Base-by-base conservation (phyloP, 1,140 invertebrate species). In the Cepaea nemoralis region DNA sequence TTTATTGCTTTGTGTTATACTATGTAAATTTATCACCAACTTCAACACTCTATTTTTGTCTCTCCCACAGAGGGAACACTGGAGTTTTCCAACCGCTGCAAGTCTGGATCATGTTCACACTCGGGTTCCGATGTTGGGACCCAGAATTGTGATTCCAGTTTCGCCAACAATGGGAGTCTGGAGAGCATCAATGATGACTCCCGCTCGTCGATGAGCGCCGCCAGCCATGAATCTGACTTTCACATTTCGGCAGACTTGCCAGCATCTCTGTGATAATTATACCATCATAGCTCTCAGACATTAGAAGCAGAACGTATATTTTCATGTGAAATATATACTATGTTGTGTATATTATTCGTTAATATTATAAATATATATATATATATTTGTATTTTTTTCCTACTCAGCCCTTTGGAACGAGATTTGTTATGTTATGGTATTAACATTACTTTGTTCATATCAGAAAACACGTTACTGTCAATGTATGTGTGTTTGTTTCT, bases 11-110 rank as follows among this genome's bases (percentile, higher is more conserved):
- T 14, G 66, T 80, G 77, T 79, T n/a, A n/a, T n/a, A n/a, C n/a
- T n/a, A n/a, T n/a, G n/a, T n/a, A n/a, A n/a, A n/a, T n/a, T n/a
- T n/a, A n/a, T n/a, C n/a, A n/a, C n/a, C n/a, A n/a, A n/a, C n/a
- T n/a, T n/a, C n/a, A n/a, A n/a, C n/a, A n/a, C n/a, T 19, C 8
- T 45, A 8, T 45, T 19, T 19, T 10, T 45, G 83, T 81, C 66
- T 82, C 76, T 27, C 78, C 83, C 84, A 69, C 86, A 87, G 86
- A 87, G 80, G 86, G 86, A 40, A 86, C 85, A 55, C 78, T 87
- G 66, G 86, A 87, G 42, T 86, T 87, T 81, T 81, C 82, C 37
- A 77, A 83, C 27, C 83, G 83, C 67, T 82, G 80, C 74, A 85
- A 84, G 82, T 80, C 76, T n/a, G 55, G 75, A 73, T 74, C 69